Conservation (phyloP, 2,113 vertebrate genomes). For the Crotalus viridis region DNA sequence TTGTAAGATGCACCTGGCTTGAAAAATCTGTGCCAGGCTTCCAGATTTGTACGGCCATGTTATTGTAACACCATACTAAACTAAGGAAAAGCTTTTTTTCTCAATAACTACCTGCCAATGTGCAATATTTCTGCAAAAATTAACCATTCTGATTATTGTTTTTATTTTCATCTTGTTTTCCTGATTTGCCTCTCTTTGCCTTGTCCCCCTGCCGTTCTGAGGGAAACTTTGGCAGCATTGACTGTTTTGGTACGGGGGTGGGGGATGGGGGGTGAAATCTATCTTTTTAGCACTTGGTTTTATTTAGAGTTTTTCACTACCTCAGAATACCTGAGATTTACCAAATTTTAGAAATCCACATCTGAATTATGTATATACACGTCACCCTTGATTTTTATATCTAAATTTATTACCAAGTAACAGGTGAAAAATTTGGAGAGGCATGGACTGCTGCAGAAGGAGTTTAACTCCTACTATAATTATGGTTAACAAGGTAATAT, state of each 20-base stretch:
- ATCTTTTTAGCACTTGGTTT: neutral
- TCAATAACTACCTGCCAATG: neutral
- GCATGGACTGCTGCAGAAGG: neutral
- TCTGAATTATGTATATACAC: neutral
- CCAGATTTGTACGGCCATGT: neutral
- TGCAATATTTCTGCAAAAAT: neutral
- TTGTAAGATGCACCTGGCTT: constrained; percentile 4
- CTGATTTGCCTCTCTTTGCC: neutral
- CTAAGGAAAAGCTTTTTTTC: neutral
- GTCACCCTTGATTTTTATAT: neutral
- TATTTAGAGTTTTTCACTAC: neutral
- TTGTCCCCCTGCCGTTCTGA: neutral
- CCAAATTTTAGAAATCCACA: neutral
- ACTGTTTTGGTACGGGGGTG: neutral
- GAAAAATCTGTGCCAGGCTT: neutral
- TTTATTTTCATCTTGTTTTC: neutral
- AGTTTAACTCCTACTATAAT: neutral
- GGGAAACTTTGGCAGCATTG: neutral
- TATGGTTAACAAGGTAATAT: neutral
- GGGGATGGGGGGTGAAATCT: neutral
- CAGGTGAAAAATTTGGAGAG: neutral
- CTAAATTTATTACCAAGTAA: neutral
- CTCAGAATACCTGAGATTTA: neutral
- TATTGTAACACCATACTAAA: neutral
- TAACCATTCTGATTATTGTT: neutral